Evolutionary conservation across 2,888 invertebrate species (phyloP), one percentile per base, ranked within the genome.

Genomic region (Junonia oenone): DNA sequence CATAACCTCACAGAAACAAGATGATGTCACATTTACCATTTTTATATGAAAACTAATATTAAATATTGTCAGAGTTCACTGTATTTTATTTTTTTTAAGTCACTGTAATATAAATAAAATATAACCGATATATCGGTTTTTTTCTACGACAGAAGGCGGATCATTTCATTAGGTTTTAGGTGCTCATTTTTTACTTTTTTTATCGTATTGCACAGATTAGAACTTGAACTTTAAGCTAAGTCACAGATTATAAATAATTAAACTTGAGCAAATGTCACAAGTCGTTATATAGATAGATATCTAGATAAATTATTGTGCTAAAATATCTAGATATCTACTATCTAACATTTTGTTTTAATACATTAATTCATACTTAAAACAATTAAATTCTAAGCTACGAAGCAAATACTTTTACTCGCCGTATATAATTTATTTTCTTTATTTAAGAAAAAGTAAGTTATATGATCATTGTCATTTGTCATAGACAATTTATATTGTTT

Each of bases 1-100:
- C 72, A 74, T 82, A 82, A 83, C 81, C 79, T 86, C 73, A 76
- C 22, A 31, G 29, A 14, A 46, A 14, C 15, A 46, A 58, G 45
- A 15, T 52, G 49, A 35, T 43, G 50, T 19, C 29, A 51, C 48
- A 59, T 55, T 63, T 55, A 62, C 58, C 58, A 65, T 57, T 56
- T 48, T 61, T 58, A 45, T 17, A 66, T 66, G 43, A 71, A 59
- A 63, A 45, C 11, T 47, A 45, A 13, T 67, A 48, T 47, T 50
- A 17, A 45, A 51, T 40, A 14, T 22, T 52, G 19, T 13, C 37
- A 8, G 17, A 15, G 26, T 40, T 37, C 40, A 52, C 55, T 56
- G 26, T 65, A 63, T 61, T 66, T 63, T 55, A 55, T 63, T 49
- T 53, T 62, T 61, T n/a, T n/a, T n/a, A n/a, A n/a, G n/a, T n/a